phyloP scores from a whole-genome alignment of 1,140 invertebrate species.

The Caligus rogercresseyi region DNA sequence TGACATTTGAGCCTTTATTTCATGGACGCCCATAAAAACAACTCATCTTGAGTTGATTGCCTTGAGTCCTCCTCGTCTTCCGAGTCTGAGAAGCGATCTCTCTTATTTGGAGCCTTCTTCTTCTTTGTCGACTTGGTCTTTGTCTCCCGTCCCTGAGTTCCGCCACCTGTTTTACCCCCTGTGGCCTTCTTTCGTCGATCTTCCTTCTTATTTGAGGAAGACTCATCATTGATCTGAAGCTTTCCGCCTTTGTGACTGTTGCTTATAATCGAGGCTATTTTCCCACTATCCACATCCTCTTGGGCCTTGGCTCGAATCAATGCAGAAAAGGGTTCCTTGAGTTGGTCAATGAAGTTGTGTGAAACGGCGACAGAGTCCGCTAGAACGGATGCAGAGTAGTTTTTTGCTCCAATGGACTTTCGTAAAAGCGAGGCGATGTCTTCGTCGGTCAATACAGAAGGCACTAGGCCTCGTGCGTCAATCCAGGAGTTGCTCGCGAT shows the following conservation, averaged over 20 bases:
- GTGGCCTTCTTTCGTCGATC: constrained; percentile 70
- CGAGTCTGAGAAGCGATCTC: constrained; percentile 31
- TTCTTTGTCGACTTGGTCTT: constrained; percentile 83
- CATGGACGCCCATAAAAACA: constrained; percentile 27
- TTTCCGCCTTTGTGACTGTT: constrained; percentile 26
- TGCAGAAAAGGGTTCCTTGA: constrained; percentile 45
- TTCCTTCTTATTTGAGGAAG: constrained; percentile 56
- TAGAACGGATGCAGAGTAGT: constrained; percentile 27
- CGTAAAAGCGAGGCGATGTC: constrained; percentile 55
- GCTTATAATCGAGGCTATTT: constrained; percentile 20
- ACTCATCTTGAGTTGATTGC: neutral
- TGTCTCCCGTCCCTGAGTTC: constrained; percentile 77
- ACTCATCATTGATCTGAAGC: constrained; percentile 30
- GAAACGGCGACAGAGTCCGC: constrained; percentile 18
- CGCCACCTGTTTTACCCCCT: constrained; percentile 67
- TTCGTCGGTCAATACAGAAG: constrained; percentile 52
- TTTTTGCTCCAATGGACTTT: constrained; percentile 37
- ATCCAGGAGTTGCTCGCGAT: constrained; percentile 4
- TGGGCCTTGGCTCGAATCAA: constrained; percentile 53
- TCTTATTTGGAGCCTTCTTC: constrained; percentile 40
- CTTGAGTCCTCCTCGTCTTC: constrained; percentile 27
- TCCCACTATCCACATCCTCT: constrained; percentile 29
- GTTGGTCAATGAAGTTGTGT: constrained; percentile 44
- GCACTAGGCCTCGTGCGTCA: constrained; percentile 38
- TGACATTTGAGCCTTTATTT: constrained; percentile 40